Base-by-base conservation (phyloP, 2,113 vertebrate genomes). In the Apteryx owenii region DNA sequence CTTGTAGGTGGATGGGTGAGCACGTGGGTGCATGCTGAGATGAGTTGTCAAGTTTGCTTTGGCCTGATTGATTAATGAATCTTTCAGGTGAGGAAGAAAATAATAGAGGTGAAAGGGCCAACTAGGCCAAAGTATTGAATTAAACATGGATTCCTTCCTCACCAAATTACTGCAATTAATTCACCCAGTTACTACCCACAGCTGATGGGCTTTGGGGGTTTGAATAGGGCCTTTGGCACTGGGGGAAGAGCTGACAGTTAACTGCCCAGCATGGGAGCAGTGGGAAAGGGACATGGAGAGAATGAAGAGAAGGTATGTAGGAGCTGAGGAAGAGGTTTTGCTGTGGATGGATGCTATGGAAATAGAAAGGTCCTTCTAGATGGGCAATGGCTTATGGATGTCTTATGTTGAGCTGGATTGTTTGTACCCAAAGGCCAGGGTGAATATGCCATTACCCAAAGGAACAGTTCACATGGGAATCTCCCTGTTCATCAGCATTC, bases 41-140 rank as follows among this genome's bases (percentile, higher is more conserved):
- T 1, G 2, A 23, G 1, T 60, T 98, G 98, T 98, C 99, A 98
- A 90, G 61, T 89, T 97, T 96, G 92, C 97, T 99, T 98, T 97
- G 76, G 91, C 48, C 68, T 98, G 98, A 98, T 98, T 98, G 99
- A 99, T 99, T 98, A 98, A 98, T 98, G 98, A 98, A 97, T 97
- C 97, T 97, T 98, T 97, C 91, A 96, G 97, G 98, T 97, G 91
- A 94, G 81, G 50, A 90, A 58, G 81, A 90, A 97, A 95, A 97
- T 97, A 92, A 96, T 90, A 62, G 82, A 96, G 95, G 94, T 94
- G 90, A 94, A 95, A 97, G 86, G 91, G 90, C 91, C 93, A 94
- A 51, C 22, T 50, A 85, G 98, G 96, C 98, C 98, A 97, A 93
- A 93, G 83, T 96, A 94, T 97, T 99, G 98, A 98, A 98, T 99